Evolutionary conservation across 92 coral and sea anemone genomes (phyloP).

Genomic region (Palythoa caribaeorum): DNA sequence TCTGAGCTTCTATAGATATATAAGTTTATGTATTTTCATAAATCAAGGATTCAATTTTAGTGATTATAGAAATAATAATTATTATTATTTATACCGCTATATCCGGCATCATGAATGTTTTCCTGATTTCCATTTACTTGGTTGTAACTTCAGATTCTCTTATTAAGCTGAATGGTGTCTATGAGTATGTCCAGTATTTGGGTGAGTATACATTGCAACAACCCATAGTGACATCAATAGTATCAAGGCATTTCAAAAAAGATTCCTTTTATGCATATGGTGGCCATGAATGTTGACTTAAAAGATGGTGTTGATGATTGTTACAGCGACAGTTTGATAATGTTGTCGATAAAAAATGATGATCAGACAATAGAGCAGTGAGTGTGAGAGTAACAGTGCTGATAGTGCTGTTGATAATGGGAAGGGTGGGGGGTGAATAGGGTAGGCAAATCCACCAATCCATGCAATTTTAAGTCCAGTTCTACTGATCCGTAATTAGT

Average conservation of each 20-base stretch:
- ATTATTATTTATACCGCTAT: not conserved
- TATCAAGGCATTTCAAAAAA: not conserved
- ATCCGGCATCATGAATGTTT: not conserved
- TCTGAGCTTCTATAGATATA: no score
- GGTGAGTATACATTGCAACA: slow-evolving; percentile 1
- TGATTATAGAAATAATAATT: not conserved
- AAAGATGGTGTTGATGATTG: not conserved
- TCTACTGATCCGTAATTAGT: no score
- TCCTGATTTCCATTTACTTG: not conserved
- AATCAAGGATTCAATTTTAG: no score
- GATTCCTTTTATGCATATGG: not conserved
- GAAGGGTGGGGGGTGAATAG: no score
- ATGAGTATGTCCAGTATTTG: slow-evolving; percentile 43
- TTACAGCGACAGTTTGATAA: not conserved
- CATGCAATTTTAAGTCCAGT: no score
- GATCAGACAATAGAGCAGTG: no score
- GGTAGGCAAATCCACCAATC: no score
- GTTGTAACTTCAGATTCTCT: not conserved
- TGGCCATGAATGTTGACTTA: not conserved
- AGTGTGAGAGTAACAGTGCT: no score
- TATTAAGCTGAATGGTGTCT: slow-evolving; percentile 38
- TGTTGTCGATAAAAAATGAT: no score
- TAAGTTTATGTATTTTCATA: no score
- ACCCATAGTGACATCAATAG: not conserved
- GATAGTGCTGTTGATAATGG: no score